Evolutionary conservation across 2,113 vertebrate species (phyloP).

Genomic region (Phyllopteryx taeniolatus): DNA sequence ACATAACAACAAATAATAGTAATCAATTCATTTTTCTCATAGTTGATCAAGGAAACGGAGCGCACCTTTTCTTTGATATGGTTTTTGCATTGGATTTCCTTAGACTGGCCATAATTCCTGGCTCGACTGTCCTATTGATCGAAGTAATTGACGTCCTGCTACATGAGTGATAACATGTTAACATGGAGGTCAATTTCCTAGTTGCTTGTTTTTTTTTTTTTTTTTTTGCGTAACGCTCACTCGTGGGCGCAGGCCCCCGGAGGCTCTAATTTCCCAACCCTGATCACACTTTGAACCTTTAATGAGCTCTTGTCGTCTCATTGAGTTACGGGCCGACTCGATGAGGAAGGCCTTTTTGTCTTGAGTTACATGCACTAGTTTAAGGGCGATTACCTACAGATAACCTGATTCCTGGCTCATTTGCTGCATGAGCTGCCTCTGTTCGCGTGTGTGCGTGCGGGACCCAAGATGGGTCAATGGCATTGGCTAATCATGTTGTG

Average conservation of each 20-base stretch:
- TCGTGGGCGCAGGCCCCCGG: neutral
- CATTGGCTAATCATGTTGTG: neutral
- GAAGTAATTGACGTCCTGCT: neutral
- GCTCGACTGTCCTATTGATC: neutral
- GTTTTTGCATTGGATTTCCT: neutral
- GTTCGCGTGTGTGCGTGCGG: neutral
- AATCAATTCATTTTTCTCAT: neutral
- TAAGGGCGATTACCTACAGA: slow-evolving; percentile 58
- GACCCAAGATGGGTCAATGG: neutral
- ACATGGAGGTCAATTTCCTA: neutral
- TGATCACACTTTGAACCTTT: slow-evolving; percentile 48
- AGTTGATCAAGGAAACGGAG: neutral
- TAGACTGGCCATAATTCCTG: neutral
- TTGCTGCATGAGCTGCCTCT: slow-evolving; percentile 51
- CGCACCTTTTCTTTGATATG: neutral
- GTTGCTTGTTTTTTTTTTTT: slow-evolving; percentile 12
- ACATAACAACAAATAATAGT: too few relatives aligned
- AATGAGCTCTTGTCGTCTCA: slow-evolving; percentile 59
- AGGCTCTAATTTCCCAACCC: neutral
- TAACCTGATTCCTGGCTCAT: slow-evolving; percentile 64
- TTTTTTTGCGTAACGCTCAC: slow-evolving; percentile 12
- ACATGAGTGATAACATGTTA: neutral
- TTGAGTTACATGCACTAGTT: slow-evolving; percentile 66
- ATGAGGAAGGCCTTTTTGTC: slow-evolving; percentile 61
- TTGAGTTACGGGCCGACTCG: slow-evolving; percentile 67